Conservation (phyloP, 2,797 vertebrate genomes). For the Spinus pinus region DNA sequence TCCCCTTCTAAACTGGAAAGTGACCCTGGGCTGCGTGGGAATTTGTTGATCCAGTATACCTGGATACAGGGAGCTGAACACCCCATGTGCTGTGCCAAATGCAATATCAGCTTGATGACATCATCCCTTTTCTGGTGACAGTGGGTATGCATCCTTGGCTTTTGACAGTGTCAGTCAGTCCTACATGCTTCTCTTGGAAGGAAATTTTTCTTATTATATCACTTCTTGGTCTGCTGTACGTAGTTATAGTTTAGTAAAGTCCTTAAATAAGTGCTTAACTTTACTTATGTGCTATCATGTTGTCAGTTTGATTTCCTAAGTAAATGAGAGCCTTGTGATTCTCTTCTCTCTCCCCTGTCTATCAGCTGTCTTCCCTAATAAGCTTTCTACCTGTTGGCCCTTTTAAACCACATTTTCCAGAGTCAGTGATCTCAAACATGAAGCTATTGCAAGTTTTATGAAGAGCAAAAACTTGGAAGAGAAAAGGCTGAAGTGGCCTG, state of each 20-base stretch:
- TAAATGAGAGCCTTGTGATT: not conserved
- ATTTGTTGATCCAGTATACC: not conserved
- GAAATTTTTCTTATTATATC: not conserved
- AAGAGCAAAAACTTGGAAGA: not conserved
- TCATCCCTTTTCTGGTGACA: not conserved
- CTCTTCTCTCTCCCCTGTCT: not conserved
- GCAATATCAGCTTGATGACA: not conserved
- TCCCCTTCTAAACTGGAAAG: not conserved
- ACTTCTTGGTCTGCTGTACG: not conserved
- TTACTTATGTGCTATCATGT: not conserved
- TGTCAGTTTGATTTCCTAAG: not conserved
- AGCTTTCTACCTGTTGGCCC: not conserved
- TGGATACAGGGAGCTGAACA: not conserved
- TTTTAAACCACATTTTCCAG: not conserved
- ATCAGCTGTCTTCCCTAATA: not conserved
- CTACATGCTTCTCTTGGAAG: not conserved
- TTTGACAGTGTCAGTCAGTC: not conserved
- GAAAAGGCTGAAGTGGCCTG: not conserved
- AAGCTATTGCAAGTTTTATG: not conserved
- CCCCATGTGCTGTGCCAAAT: not conserved
- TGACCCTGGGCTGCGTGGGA: fast-evolving
- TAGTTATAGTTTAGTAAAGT: not conserved
- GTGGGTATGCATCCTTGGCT: not conserved
- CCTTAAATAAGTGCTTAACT: not conserved
- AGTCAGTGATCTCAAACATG: not conserved